Evolutionary conservation across 2,113 vertebrate species (phyloP).

Genomic region (Tupaia tana): DNA sequence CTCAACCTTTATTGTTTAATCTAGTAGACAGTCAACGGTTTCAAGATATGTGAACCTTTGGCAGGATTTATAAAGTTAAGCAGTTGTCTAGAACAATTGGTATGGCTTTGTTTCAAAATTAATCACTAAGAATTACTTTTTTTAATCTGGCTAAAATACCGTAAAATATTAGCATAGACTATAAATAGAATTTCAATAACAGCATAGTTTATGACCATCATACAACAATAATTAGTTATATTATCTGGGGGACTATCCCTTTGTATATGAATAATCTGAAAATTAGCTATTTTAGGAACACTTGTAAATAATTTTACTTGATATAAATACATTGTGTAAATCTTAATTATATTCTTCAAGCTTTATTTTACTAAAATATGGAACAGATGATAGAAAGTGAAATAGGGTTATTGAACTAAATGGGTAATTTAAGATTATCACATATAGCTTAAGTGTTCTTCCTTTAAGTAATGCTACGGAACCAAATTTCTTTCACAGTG

Average conservation of each 20-base stretch:
- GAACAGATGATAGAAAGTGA: neutral
- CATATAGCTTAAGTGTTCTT: neutral
- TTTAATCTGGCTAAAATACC: conserved; percentile 45
- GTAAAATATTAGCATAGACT: neutral
- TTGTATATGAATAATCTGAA: neutral
- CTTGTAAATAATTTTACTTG: neutral
- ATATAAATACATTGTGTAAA: neutral
- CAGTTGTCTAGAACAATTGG: conserved; percentile 45
- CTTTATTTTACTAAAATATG: conserved; percentile 6
- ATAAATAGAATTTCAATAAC: neutral
- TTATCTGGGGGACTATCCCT: neutral
- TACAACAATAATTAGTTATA: neutral
- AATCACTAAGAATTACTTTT: conserved; percentile 39
- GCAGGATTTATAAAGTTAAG: conserved; percentile 68
- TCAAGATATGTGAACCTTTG: conserved; percentile 38
- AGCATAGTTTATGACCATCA: neutral
- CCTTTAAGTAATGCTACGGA: neutral
- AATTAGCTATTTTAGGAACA: neutral
- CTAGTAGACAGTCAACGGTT: conserved; percentile 59
- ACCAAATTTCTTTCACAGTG: neutral
- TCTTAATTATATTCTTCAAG: neutral
- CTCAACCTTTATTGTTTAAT: conserved; percentile 68
- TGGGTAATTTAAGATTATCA: neutral
- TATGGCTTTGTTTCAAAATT: conserved; percentile 66
- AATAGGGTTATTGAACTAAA: neutral